Evolutionary conservation across 2,888 invertebrate genomes (phyloP), one percentile per base, ranked within the genome.

Genomic region (Ophion ellenae): DNA sequence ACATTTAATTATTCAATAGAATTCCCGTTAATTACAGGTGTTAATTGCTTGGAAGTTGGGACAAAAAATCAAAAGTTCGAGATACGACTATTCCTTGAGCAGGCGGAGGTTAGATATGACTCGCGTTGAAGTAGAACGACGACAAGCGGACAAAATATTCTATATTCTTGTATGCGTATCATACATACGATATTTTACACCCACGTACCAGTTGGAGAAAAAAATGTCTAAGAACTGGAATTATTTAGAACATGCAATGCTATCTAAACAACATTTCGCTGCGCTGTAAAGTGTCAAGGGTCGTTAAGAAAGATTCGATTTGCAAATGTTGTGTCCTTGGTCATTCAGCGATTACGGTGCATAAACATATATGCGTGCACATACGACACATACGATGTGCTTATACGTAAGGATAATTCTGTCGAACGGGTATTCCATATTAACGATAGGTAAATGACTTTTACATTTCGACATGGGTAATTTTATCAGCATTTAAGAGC

Each of bases 221-320:
- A 53, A 24, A 69, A 53, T 47, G 36, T 71, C 20, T 45, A 28
- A 83, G 64, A 81, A 81, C 81, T 40, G 61, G 80, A 86, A 86
- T 86, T 73, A 86, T 86, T 86, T 69, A 77, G 80, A 83, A 67
- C 77, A 74, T 59, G 77, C 77, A 74, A 67, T 71, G 70, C 77
- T 83, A 83, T 86, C 83, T 86, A 74, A 83, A 86, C 81, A 83
- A 86, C 77, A 28, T 83, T 83, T 83, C 83, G 81, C 77, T 20
- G 59, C 53, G 69, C 69, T 70, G 64, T 24, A 36, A 77, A 77
- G 74, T 53, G 81, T 69, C 61, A 81, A 81, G 80, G 73, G 81
- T 83, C 86, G 83, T 83, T 86, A 81, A 77, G 73, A 81, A 86
- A 77, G 73, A 80, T 81, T 83, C 83, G 77, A 83, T 86, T 83